Percentiles rank a stretch among this genome's conserved stretches.
Conservation (phyloP, 2,113 vertebrate genomes). For the Mormyrus lacerda region DNA sequence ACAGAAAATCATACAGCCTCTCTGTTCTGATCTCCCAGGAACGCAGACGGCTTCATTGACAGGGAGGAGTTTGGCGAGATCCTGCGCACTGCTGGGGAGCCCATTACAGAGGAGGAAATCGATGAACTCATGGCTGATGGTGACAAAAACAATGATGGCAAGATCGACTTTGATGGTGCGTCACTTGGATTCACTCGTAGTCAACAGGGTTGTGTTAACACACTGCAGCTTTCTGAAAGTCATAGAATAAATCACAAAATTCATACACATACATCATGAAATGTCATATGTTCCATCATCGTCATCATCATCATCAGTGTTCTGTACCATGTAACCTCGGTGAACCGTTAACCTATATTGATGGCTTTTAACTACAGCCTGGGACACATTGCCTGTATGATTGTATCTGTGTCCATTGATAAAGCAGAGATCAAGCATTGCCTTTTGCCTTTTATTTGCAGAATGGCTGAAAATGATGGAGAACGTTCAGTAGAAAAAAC, state of each 20-base stretch:
- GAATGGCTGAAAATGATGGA: slow-evolving; percentile 72
- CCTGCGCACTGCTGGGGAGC: slow-evolving; percentile 54
- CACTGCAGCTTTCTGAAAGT: background rate
- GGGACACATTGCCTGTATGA: background rate
- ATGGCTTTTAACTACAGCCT: background rate
- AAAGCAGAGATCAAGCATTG: background rate
- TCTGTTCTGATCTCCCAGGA: slow-evolving; percentile 42
- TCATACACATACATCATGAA: background rate
- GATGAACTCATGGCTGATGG: slow-evolving; percentile 66
- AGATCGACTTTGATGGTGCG: slow-evolving; percentile 70
- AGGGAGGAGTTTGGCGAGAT: slow-evolving; percentile 64
- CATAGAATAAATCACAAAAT: background rate
- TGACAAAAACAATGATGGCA: slow-evolving; percentile 67
- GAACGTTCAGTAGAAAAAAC: slow-evolving; percentile 54
- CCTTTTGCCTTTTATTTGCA: slow-evolving; percentile 30
- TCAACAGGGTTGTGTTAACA: background rate
- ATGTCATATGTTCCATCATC: background rate
- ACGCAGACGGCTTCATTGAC: slow-evolving; percentile 65
- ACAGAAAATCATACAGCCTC: background rate
- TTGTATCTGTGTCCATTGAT: background rate
- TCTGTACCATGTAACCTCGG: background rate
- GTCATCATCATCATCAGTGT: background rate
- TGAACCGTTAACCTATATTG: background rate
- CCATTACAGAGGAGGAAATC: slow-evolving; percentile 61
- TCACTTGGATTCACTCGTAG: background rate